These are phyloP conservation scores for Muraenolepis orangiensis DNA, from an alignment of 2,797 vertebrate genomes.

Conservation along the genomic window DNA sequence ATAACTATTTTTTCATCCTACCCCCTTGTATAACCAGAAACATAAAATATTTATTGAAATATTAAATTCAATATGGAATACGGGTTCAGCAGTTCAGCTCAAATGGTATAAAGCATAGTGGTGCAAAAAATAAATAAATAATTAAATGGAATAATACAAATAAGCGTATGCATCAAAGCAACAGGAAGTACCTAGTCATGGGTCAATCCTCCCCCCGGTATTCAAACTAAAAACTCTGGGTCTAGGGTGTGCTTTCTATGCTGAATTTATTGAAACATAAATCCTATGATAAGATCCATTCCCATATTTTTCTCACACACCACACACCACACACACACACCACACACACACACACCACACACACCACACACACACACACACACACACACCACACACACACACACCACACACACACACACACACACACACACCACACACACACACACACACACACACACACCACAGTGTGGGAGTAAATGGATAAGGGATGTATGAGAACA, in stretches of 20 bases:
- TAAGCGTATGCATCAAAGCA: background rate
- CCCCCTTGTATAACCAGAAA: background rate
- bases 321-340: background rate
- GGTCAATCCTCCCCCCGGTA: background rate
- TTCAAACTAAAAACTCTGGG: background rate
- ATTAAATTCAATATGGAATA: background rate
- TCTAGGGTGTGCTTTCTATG: background rate
- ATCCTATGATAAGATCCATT: background rate
- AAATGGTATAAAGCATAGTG: background rate
- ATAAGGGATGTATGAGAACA: constrained; percentile 11
- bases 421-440: background rate
- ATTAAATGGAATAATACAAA: background rate
- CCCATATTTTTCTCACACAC: background rate
- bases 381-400: background rate
- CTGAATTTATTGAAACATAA: background rate
- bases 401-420: background rate
- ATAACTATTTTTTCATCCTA: background rate
- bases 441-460: constrained; percentile 14
- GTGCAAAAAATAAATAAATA: background rate
- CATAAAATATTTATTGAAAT: background rate
- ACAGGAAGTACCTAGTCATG: background rate
- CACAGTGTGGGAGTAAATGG: constrained; percentile 7
- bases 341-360: background rate
- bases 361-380: background rate
- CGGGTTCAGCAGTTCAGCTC: background rate